Base-by-base conservation (phyloP, 1,140 invertebrate species). In the Parapsyche elsis region DNA sequence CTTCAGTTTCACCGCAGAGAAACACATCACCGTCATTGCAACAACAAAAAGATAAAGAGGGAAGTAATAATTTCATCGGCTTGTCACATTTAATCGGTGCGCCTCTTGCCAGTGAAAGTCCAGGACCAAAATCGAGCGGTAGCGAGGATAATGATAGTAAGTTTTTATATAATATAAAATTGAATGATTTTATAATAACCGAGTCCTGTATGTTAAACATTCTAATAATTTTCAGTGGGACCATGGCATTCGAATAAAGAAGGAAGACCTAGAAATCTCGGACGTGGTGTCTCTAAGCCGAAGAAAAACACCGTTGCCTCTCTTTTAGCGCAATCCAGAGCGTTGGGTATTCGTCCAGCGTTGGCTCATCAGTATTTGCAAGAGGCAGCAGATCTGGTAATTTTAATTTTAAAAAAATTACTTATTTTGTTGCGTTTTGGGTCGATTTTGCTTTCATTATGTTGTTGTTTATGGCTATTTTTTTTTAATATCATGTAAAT, bases 241-340 rank as follows among this genome's bases (percentile, higher is more conserved):
- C 86, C 89, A 5, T 85, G 86, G 23, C 89, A 88, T 87, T 85
- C 87, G 5, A 83, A 84, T 77, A 92, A 94, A 75, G 94, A 95
- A 85, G 93, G 94, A 2, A 86, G 94, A 44, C 94, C 94, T 0
- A 90, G 95, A 12, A 95, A 96, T 87, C 90, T 96, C 9, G 95
- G 95, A 9, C 90, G 94, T 1, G 95, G 95, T 0, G 94, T 95
- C 2, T 95, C 94, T 81, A 95, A 95, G 85, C 95, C 95, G 26
- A 96, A 96, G 90, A 97, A 97, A 88, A 96, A 96, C 85, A 97
- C 95, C 0, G 95, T 97, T 0, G 95, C 95, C 0, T 96, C 95
- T 23, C 87, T 97, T 30, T 87, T 97, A 23, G 95, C 95, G 0
- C 94, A 96, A 87, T 95, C 94, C 83, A 89, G 95, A 83, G 94